Evolutionary conservation across 2,797 vertebrate species (phyloP).

Genomic region (Antrozous pallidus): DNA sequence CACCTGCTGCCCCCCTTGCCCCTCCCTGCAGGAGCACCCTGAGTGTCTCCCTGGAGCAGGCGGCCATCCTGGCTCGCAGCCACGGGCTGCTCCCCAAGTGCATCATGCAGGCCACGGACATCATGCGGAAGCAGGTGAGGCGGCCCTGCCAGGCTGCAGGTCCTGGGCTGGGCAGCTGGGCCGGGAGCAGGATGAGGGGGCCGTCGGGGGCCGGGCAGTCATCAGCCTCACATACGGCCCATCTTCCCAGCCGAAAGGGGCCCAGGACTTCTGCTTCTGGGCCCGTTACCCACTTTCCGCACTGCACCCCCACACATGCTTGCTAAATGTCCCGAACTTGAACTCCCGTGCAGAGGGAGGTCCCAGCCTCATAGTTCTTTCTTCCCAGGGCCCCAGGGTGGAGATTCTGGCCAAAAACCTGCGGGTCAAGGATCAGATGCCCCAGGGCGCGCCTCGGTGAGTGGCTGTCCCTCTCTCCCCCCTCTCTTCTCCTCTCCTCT

Average conservation of each 20-base stretch:
- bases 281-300: neutral
- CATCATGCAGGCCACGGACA: slow-evolving; percentile 98
- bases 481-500: slow-evolving; percentile 72
- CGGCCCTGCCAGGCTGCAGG: accelerated
- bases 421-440: slow-evolving; percentile 98
- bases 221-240: neutral
- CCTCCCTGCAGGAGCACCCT: slow-evolving; percentile 88
- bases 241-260: neutral
- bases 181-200: neutral
- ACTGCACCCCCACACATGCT: accelerated
- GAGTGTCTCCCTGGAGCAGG: slow-evolving; percentile 94
- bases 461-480: neutral
- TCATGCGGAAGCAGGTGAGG: slow-evolving; percentile 97
- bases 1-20: accelerated
- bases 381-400: slow-evolving; percentile 92
- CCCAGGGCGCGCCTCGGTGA: slow-evolving; percentile 93
- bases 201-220: accelerated
- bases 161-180: accelerated
- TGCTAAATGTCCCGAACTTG: accelerated
- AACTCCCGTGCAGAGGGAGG: too few relatives aligned
- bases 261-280: neutral
- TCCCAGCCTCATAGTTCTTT: neutral
- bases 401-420: slow-evolving; percentile 98
- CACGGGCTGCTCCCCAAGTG: slow-evolving; percentile 95
- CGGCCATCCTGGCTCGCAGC: slow-evolving; percentile 92